Conservation (phyloP, 2,797 vertebrate genomes). For the Pseudocheirus occidentalis region DNA sequence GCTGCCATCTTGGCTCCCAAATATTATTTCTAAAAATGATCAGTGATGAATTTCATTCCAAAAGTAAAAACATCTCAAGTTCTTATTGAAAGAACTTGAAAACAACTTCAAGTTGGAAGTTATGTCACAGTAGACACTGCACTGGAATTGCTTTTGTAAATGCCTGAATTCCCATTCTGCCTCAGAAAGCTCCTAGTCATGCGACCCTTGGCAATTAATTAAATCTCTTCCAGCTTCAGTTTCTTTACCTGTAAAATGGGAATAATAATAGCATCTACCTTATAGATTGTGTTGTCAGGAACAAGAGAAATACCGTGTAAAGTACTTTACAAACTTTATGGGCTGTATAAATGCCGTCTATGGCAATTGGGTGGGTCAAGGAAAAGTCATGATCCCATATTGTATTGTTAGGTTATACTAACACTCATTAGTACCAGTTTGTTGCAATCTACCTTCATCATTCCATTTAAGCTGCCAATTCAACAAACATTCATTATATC, state of each 20-base stretch:
- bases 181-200: not conserved
- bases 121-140: not conserved
- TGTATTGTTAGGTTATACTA: not conserved
- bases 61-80: constrained; percentile 10
- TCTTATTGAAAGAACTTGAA: too few relatives aligned
- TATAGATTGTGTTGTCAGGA: not conserved
- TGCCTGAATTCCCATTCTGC: not conserved
- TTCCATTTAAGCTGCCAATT: not conserved
- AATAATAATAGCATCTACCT: constrained; percentile 29
- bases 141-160: not conserved
- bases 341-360: not conserved
- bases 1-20: not conserved
- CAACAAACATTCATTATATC: not conserved
- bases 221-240: too few relatives aligned
- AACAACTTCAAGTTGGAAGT: too few relatives aligned
- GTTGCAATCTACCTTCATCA: not conserved
- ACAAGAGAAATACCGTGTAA: not conserved
- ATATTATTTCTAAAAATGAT: too few relatives aligned
- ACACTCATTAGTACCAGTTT: not conserved
- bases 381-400: not conserved
- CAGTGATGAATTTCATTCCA: constrained; percentile 1
- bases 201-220: not conserved
- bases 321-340: not conserved
- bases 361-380: not conserved
- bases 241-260: constrained; percentile 31